phyloP scores from a whole-genome alignment of 2,888 invertebrate species.

The Chrysopilus asiliformis region DNA sequence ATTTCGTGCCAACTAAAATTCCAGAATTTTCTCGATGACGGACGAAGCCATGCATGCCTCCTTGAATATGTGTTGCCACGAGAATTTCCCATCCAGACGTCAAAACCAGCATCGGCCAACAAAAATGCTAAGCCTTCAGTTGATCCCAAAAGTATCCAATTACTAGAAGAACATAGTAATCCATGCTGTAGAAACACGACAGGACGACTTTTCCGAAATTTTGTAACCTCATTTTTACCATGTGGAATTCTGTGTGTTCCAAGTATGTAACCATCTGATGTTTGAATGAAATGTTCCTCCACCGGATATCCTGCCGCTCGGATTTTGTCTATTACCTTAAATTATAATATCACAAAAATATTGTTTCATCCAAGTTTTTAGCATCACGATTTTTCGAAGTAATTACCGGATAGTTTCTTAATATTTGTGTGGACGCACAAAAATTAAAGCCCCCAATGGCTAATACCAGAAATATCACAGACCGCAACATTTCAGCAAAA shows the following conservation, averaged over 20 bases:
- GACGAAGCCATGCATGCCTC: conserved; percentile 35
- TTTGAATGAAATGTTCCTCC: conserved; percentile 1
- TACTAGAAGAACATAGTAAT: conserved; percentile 56
- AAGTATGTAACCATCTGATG: conserved; percentile 4
- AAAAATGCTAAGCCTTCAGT: conserved; percentile 42
- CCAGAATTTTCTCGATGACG: conserved; percentile 27
- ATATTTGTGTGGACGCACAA: too few species aligned
- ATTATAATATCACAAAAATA: too few species aligned
- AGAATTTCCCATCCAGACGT: conserved; percentile 50
- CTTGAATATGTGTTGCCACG: conserved; percentile 49
- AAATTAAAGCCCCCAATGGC: too few species aligned
- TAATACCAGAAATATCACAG: too few species aligned
- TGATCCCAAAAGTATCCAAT: conserved; percentile 58
- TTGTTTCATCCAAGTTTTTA: too few species aligned
- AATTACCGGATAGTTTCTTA: too few species aligned
- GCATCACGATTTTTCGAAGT: too few species aligned
- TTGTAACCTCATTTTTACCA: neutral
- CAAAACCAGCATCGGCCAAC: conserved; percentile 39
- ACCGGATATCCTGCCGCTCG: neutral
- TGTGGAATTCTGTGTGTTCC: conserved; percentile 3
- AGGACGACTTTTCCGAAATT: conserved; percentile 14
- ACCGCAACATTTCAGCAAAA: too few species aligned
- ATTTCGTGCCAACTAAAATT: conserved; percentile 45
- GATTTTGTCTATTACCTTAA: neutral
- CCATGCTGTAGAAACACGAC: conserved; percentile 54